Percentiles rank a stretch among this genome's conserved stretches.
Evolutionary conservation across 2,113 vertebrate species (phyloP).

Genomic region (Lampris megalopsis): DNA sequence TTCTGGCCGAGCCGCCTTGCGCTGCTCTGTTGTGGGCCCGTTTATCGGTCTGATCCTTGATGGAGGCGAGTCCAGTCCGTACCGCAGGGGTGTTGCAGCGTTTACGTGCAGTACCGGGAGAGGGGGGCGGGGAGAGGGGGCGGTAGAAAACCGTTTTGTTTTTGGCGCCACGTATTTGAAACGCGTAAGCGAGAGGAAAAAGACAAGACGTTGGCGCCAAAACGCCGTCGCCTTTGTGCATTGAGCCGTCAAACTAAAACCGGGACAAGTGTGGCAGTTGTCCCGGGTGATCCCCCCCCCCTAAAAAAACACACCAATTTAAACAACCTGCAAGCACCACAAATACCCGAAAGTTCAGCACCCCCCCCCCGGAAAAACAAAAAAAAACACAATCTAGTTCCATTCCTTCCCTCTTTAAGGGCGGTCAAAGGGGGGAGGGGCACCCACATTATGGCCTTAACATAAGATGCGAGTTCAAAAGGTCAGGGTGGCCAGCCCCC

Average conservation of each 20-base stretch:
- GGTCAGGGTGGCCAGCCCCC: constrained; percentile 49
- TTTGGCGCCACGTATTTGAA: too few relatives aligned
- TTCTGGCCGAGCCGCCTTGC: background rate
- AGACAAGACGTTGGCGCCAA: too few relatives aligned
- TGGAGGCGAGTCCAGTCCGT: too few relatives aligned
- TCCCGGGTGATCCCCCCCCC: too few relatives aligned
- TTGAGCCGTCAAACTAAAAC: too few relatives aligned
- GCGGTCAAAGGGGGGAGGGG: constrained; percentile 67
- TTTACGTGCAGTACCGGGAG: too few relatives aligned
- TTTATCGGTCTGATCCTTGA: background rate
- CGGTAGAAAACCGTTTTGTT: too few relatives aligned
- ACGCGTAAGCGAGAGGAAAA: too few relatives aligned
- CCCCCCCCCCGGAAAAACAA: constrained; percentile 37
- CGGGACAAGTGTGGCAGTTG: too few relatives aligned
- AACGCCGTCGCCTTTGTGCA: too few relatives aligned
- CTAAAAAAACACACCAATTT: background rate
- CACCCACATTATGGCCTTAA: constrained; percentile 62
- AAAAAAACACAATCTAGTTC: constrained; percentile 49
- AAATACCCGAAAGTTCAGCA: constrained; percentile 30
- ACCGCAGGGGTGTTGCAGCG: too few relatives aligned
- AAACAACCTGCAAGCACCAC: constrained; percentile 22
- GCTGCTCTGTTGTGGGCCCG: background rate
- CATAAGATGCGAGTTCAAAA: constrained; percentile 51
- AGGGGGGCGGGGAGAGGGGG: too few relatives aligned
- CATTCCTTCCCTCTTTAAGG: constrained; percentile 46